Evolutionary conservation across 2,888 invertebrate genomes (phyloP), one percentile per base, ranked within the genome.

Genomic region (Brachylomia viminalis): DNA sequence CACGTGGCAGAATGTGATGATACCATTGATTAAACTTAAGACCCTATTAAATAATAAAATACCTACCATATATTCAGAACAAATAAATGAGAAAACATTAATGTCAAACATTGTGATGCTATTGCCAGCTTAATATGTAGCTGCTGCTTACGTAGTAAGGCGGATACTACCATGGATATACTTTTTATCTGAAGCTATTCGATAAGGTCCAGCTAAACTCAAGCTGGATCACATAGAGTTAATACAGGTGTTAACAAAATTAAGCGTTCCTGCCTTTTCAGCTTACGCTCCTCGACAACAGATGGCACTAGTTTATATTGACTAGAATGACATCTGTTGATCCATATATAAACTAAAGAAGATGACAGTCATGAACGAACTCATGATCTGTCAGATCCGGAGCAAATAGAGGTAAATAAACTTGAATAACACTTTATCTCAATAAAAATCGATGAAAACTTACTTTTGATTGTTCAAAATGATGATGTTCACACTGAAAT

Each of bases 321-420:
- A 38, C 2, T 27, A 30, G 8, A 64, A 13, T 45, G 86, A 64
- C 83, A 83, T 86, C 83, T 83, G 58, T 66, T 54, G 59, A 33
- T 27, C 4, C 3, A 54, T 58, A 10, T 20, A n/a, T 2, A n/a
- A 65, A 86, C 61, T 33, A 61, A 45, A 23, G 10, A 65, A 8
- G 27, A 67, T 17, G 47, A 33, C 27, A 64, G 38, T 66, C 42
- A 72, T n/a, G n/a, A n/a, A n/a, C n/a, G n/a, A n/a, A n/a, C n/a
- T n/a, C n/a, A n/a, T 49, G 38, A 56, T 64, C 64, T 54, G n/a
- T 23, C 76, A 69, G 33, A 75, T 47, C 30, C n/a, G 47, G 20
- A 52, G n/a, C 49, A 52, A 56, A 30, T 33, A 59, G 58, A 76
- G n/a, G 64, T 83, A 86, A 78, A 74, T 58, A 83, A 72, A 82